Evolutionary conservation across 2,113 vertebrate species (phyloP), one percentile per base, ranked within the genome.

Genomic region (Columba livia): DNA sequence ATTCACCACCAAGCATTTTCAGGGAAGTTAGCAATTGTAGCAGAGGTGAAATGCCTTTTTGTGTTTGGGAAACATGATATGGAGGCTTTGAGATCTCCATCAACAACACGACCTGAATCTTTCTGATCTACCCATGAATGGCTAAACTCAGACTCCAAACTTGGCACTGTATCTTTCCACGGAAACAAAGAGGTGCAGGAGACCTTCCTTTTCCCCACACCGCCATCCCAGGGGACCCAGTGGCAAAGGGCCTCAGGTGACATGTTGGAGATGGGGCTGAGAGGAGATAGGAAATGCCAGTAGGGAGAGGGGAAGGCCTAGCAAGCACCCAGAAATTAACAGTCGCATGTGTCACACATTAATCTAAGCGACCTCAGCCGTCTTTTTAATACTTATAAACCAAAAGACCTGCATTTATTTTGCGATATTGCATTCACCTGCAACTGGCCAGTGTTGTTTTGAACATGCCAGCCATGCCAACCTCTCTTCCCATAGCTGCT

Each of bases 141-240:
- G 44, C 85, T 92, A 94, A 84, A 92, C 84, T 88, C 87, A 95
- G 90, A 29, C 51, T 85, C 75, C 32, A 25, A 78, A 75, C 40
- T 75, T 75, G 29, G 66, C 18, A 18, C 1, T 12, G 36, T 79
- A 74, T 60, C 31, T 74, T 71, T 86, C 29, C 8, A 4, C 9
- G 84, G 42, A 20, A 95, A 72, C 36, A 70, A 53, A 7, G 24
- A 62, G 16, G 62, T 4, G 2, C 69, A 18, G 32, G 26, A 70
- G 64, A 70, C 3, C 23, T 15, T 72, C 31, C 60, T 34, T 13
- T 29, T n/a, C 42, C 51, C 9, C n/a, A 53, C 24, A 50, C 17
- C 7, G 4, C 11, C 24, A 23, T 15, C 51, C 11, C n/a, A 62
- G 21, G 36, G 32, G 21, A 71, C 34, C 13, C 61, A 88, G 32